These are phyloP conservation scores for Maniola jurtina DNA, from an alignment of 1,140 invertebrate genomes.

Conservation along the genomic window DNA sequence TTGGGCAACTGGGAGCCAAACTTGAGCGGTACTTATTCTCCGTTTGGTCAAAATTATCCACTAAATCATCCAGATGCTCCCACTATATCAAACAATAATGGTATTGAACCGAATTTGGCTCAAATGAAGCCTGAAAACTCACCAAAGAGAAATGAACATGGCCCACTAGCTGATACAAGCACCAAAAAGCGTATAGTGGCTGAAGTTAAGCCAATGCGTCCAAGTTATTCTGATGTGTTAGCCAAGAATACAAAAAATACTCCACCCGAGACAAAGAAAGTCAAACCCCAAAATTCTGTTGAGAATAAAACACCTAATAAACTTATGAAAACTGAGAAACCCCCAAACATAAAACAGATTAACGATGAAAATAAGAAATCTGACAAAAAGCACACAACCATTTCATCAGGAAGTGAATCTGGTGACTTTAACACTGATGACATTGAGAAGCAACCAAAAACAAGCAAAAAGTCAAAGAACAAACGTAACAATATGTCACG, in stretches of 20 bases:
- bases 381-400: constrained; percentile 54
- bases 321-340: constrained; percentile 59
- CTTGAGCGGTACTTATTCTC: constrained; percentile 88
- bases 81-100: constrained; percentile 44
- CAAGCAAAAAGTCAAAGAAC: constrained; percentile 73
- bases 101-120: constrained; percentile 40
- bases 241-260: constrained; percentile 82
- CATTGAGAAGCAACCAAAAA: constrained; percentile 64
- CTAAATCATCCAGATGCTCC: constrained; percentile 67
- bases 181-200: constrained; percentile 89
- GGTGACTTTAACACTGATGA: constrained; percentile 71
- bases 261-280: constrained; percentile 48
- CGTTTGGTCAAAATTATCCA: constrained; percentile 82
- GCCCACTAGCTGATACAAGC: constrained; percentile 64
- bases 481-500: constrained; percentile 75
- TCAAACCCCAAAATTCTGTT: constrained; percentile 49
- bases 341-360: constrained; percentile 48
- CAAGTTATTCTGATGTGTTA: constrained; percentile 89
- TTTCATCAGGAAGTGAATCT: constrained; percentile 76
- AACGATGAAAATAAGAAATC: constrained; percentile 74
- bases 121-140: constrained; percentile 53
- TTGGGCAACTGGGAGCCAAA: constrained; percentile 91
- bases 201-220: constrained; percentile 91
- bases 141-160: constrained; percentile 63
- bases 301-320: constrained; percentile 69